Conservation (phyloP, 2,113 vertebrate species). For the Xiphorhynchus elegans region DNA sequence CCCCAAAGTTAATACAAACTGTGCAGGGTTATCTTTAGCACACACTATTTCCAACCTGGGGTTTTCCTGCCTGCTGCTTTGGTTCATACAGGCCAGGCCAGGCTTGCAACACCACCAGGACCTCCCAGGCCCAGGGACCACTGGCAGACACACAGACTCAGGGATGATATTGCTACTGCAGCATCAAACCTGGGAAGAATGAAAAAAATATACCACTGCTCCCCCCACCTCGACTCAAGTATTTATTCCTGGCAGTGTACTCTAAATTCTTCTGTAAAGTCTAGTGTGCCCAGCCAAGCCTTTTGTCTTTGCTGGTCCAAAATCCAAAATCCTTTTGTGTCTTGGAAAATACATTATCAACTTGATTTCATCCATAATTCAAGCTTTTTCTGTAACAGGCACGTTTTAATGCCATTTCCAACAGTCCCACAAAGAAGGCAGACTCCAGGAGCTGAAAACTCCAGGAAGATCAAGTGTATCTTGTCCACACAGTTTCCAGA, state of each 20-base stretch:
- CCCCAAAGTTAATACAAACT: background rate
- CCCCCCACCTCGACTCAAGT: background rate
- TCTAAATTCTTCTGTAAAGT: background rate
- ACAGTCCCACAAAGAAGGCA: background rate
- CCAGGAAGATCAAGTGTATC: background rate
- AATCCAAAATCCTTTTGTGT: background rate
- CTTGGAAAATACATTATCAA: slow-evolving; percentile 7
- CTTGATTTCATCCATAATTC: background rate
- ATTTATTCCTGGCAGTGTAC: background rate
- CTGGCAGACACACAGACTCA: background rate
- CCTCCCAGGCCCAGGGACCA: background rate
- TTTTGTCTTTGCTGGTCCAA: background rate
- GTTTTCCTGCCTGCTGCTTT: background rate
- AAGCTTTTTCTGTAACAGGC: background rate
- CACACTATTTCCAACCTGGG: background rate
- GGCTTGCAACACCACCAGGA: background rate
- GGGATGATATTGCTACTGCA: background rate
- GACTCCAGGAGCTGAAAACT: background rate
- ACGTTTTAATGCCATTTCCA: background rate
- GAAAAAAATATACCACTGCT: too few species aligned
- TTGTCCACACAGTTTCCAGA: background rate
- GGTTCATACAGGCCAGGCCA: background rate
- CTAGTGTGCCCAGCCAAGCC: background rate
- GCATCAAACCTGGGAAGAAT: background rate
- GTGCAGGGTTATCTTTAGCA: background rate